Percentiles rank a stretch among this genome's conserved stretches.
Evolutionary conservation across 2,113 vertebrate genomes (phyloP).

Genomic region (Rattus rattus): DNA sequence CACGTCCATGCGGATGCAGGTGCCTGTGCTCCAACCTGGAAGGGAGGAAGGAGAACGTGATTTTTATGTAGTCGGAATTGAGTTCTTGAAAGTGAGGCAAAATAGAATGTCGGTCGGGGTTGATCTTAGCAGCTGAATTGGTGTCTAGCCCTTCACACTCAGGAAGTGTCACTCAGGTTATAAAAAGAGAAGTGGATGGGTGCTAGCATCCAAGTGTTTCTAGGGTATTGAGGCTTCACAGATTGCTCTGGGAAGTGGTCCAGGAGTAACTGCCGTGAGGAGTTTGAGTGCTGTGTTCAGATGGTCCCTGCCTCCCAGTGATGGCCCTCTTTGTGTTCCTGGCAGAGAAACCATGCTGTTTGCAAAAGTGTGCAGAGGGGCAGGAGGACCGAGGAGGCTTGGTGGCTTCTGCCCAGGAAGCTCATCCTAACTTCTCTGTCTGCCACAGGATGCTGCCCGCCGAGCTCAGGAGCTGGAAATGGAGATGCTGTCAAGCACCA

Average conservation of each 20-base stretch:
- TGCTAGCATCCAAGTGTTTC: too few species aligned
- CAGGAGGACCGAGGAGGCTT: not conserved
- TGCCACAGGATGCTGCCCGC: slow-evolving; percentile 92
- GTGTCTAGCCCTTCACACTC: not conserved
- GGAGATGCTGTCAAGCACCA: slow-evolving; percentile 93
- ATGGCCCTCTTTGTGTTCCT: not conserved
- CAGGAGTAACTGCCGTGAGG: accelerated
- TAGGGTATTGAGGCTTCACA: not conserved
- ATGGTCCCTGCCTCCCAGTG: not conserved
- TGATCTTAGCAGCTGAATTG: not conserved
- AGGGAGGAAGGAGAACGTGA: not conserved
- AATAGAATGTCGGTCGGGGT: not conserved
- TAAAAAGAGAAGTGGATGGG: not conserved
- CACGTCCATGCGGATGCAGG: not conserved
- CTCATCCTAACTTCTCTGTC: slow-evolving; percentile 80
- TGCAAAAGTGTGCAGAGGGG: not conserved
- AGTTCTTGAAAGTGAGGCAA: not conserved
- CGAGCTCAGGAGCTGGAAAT: slow-evolving; percentile 93
- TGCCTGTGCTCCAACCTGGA: not conserved
- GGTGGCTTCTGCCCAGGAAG: not conserved
- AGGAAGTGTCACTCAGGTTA: not conserved
- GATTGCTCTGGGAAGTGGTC: not conserved
- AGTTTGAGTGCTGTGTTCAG: not conserved
- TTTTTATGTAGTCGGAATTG: not conserved
- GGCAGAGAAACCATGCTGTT: not conserved